A percentile compares a stretch with the other conserved stretches of the same genome.
Conservation (phyloP, 1,140 invertebrate species). For the Cylas formicarius region DNA sequence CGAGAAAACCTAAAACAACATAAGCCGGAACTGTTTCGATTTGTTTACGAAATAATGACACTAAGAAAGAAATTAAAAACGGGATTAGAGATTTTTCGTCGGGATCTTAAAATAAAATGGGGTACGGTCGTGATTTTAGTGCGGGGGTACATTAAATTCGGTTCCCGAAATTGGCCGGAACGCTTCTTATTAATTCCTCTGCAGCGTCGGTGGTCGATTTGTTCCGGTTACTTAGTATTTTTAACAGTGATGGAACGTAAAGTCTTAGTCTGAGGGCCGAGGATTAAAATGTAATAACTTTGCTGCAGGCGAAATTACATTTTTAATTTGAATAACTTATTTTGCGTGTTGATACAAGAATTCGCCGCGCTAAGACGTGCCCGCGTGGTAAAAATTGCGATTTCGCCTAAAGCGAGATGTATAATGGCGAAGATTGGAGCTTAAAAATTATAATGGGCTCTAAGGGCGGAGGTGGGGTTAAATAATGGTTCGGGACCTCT, state of each 20-base stretch:
- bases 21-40: too few relatives aligned
- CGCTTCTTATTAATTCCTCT: slow-evolving; percentile 13
- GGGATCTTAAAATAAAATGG: slow-evolving; percentile 11
- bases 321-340: slow-evolving; percentile 61
- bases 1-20: too few relatives aligned
- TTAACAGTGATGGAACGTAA: slow-evolving; percentile 37
- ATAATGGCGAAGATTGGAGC: slow-evolving; percentile 57
- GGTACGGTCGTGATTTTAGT: too few relatives aligned
- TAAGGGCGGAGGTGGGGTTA: slow-evolving; percentile 34
- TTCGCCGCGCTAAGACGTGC: slow-evolving; percentile 50
- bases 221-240: slow-evolving; percentile 41
- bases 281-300: slow-evolving; percentile 45
- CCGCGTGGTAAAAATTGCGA: slow-evolving; percentile 56
- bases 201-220: slow-evolving; percentile 30
- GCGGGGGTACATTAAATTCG: slow-evolving; percentile 17
- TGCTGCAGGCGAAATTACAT: slow-evolving; percentile 49
- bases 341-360: slow-evolving; percentile 59
- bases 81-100: slow-evolving; percentile 24
- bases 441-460: slow-evolving; percentile 55
- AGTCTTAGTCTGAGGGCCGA: slow-evolving; percentile 34
- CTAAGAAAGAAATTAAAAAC: slow-evolving; percentile 24
- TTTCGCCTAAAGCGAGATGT: slow-evolving; percentile 56
- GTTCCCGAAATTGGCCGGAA: slow-evolving; percentile 17
- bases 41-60: too few relatives aligned
- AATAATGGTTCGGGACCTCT: slow-evolving; percentile 23